Evolutionary conservation across 2,888 invertebrate species (phyloP).

Genomic region (Agriopis marginaria): DNA sequence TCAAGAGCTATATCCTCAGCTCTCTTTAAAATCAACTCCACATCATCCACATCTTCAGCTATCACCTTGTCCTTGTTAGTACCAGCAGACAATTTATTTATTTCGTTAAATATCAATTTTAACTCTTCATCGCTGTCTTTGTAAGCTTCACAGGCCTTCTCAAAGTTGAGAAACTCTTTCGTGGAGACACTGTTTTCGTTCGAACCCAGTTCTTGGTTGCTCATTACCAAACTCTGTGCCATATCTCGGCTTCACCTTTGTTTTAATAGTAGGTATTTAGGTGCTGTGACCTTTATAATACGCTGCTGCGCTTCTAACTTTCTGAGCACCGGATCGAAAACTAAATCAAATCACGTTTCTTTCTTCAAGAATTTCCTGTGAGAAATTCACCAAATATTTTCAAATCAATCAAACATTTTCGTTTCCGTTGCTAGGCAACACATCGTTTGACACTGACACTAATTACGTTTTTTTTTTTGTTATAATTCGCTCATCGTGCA

Average conservation of each 20-base stretch:
- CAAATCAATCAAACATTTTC: slow-evolving; percentile 46
- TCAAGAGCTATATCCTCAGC: slow-evolving; percentile 78
- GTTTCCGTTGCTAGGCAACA: slow-evolving; percentile 62
- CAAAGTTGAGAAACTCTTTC: slow-evolving; percentile 76
- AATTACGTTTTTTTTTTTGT: no score
- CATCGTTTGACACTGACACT: no score
- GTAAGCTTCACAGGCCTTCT: slow-evolving; percentile 74
- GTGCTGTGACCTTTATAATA: background rate
- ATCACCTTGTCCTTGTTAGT: slow-evolving; percentile 62
- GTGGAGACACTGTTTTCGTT: slow-evolving; percentile 76
- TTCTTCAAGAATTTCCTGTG: no score
- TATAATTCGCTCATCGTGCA: no score
- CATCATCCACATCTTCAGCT: slow-evolving; percentile 72
- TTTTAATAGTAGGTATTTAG: background rate
- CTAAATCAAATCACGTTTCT: background rate
- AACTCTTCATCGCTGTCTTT: slow-evolving; percentile 87
- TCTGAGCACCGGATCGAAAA: background rate
- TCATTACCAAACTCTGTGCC: slow-evolving; percentile 58
- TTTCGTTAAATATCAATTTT: slow-evolving; percentile 89
- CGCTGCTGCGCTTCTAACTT: background rate
- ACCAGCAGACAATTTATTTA: slow-evolving; percentile 83
- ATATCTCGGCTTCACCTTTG: slow-evolving; percentile 43
- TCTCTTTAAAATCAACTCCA: slow-evolving; percentile 76
- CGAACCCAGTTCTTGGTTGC: slow-evolving; percentile 61
- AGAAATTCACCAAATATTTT: slow-evolving; percentile 28